phyloP scores from a whole-genome alignment of 2,888 invertebrate genomes.

The Artemia sinica region DNA sequence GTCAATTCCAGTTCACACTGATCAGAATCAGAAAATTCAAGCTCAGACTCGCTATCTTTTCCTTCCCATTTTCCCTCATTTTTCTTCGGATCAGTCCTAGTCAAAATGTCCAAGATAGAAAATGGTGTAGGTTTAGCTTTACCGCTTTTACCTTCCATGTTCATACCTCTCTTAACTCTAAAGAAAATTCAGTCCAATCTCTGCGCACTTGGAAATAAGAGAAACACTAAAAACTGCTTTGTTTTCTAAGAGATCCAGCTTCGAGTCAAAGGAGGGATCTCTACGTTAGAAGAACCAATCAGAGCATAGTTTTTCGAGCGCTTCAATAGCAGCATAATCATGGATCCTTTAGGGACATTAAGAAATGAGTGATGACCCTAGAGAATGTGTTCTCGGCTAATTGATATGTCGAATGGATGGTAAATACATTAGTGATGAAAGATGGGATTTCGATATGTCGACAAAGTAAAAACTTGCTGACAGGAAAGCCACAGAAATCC shows the following conservation, averaged over 20 bases:
- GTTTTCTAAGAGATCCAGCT: conserved; percentile 2
- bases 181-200: background rate
- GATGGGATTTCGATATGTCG: background rate
- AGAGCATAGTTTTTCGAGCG: background rate
- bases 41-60: background rate
- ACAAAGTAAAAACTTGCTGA: no score
- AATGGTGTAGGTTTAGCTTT: background rate
- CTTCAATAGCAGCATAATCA: conserved; percentile 10
- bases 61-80: background rate
- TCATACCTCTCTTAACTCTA: background rate
- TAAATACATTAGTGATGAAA: conserved; percentile 7
- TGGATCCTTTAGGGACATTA: conserved; percentile 2
- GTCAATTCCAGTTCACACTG: background rate
- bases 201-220: conserved; percentile 3
- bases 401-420: conserved; percentile 6
- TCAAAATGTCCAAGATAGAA: conserved; percentile 2
- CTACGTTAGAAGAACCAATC: conserved; percentile 1
- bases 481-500: no score
- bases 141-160: background rate
- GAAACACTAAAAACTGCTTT: background rate
- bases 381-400: background rate
- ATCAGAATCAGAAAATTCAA: conserved; percentile 8
- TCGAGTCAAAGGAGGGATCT: background rate
- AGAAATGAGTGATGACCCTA: conserved; percentile 4
- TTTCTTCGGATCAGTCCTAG: conserved; percentile 8